These are phyloP conservation scores for Thalassarche chlororhynchos DNA, from an alignment of 2,113 vertebrate genomes.

Conservation along the genomic window DNA sequence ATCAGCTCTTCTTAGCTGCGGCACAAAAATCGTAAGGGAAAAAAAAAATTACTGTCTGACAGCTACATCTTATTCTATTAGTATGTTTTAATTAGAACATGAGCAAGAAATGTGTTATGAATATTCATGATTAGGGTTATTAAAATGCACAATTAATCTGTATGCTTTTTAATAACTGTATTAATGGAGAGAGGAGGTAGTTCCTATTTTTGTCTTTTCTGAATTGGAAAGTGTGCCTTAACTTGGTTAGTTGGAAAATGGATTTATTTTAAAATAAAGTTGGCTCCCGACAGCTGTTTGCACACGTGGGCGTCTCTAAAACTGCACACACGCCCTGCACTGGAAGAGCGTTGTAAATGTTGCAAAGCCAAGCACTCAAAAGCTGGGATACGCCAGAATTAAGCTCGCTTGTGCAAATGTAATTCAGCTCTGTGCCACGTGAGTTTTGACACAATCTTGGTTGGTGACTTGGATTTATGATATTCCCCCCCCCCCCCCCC, in stretches of 20 bases:
- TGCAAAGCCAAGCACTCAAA: background rate
- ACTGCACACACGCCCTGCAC: fast-evolving
- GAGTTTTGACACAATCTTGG: background rate
- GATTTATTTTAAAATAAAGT: background rate
- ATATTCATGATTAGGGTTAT: constrained; percentile 77
- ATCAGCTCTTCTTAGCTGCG: background rate
- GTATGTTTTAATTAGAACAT: constrained; percentile 75
- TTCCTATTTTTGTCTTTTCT: constrained; percentile 11
- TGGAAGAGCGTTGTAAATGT: fast-evolving
- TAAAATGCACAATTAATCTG: constrained; percentile 76
- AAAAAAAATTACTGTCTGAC: background rate
- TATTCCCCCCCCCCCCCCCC: too few species aligned
- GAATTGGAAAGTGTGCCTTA: background rate
- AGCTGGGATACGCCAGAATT: background rate
- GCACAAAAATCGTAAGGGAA: background rate
- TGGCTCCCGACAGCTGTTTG: background rate
- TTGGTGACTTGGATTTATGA: background rate
- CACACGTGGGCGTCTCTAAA: background rate
- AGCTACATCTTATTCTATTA: constrained; percentile 66
- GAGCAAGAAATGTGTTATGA: constrained; percentile 56
- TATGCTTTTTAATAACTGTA: constrained; percentile 66
- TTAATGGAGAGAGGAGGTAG: constrained; percentile 39
- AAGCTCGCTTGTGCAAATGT: fast-evolving
- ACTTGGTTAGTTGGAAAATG: background rate
- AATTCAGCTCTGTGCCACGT: background rate